Evolutionary conservation across 2,797 vertebrate genomes (phyloP).

Genomic region (Hirundo rustica): DNA sequence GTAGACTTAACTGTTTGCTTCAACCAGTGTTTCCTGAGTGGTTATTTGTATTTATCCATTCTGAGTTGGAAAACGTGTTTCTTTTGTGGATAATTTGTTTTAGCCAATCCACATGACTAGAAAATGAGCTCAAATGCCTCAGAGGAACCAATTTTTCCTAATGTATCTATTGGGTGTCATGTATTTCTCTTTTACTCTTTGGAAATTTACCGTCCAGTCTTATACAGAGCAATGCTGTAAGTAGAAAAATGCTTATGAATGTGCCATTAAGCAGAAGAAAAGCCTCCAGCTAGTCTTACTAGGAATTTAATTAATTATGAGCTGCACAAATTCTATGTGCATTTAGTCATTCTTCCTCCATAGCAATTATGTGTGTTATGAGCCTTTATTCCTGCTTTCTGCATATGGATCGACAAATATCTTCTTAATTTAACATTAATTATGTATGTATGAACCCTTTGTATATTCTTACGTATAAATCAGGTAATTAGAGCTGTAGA

Average conservation of each 20-base stretch:
- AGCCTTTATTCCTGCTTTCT: background rate
- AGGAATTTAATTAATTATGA: constrained; percentile 47
- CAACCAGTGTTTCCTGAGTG: background rate
- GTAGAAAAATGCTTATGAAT: constrained; percentile 1
- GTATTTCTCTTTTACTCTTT: constrained; percentile 6
- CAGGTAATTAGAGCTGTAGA: background rate
- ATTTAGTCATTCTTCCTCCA: constrained; percentile 1
- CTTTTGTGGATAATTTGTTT: background rate
- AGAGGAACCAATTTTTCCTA: constrained; percentile 11
- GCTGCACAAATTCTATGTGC: background rate
- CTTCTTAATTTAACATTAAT: background rate
- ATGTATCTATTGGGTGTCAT: background rate
- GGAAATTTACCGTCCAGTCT: background rate
- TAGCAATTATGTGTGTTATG: background rate
- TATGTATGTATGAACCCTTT: background rate
- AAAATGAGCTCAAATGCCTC: constrained; percentile 31
- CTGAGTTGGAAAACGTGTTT: background rate
- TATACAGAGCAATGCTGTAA: background rate
- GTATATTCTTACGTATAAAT: background rate
- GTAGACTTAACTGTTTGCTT: background rate
- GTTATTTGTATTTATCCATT: background rate
- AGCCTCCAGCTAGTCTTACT: constrained; percentile 46
- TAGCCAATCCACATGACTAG: background rate
- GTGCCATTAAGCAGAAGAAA: constrained; percentile 28
- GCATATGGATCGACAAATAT: background rate